These are phyloP conservation scores for Paratilapia polleni DNA, from an alignment of 2,113 vertebrate species.

Conservation along the genomic window DNA sequence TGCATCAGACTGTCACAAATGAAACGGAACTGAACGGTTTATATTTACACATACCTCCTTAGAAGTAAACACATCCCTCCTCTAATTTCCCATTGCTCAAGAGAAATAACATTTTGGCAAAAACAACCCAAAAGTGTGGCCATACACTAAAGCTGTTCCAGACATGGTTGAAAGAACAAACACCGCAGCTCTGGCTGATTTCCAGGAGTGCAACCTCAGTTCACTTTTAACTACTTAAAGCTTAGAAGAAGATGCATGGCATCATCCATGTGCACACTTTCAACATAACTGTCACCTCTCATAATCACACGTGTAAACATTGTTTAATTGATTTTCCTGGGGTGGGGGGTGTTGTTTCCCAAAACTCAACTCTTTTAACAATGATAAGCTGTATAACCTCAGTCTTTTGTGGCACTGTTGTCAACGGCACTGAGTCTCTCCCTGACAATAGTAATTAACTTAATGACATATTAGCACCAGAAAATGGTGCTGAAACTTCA, in stretches of 20 bases:
- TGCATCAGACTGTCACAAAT: background rate
- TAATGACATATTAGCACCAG: constrained; percentile 8
- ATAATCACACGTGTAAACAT: background rate
- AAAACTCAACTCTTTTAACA: background rate
- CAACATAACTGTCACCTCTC: background rate
- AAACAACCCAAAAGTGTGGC: background rate
- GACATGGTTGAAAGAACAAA: background rate
- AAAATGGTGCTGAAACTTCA: background rate
- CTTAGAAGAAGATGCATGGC: background rate
- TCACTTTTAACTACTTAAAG: background rate
- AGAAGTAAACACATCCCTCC: background rate
- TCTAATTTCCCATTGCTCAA: background rate
- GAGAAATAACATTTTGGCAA: background rate
- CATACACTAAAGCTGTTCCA: background rate
- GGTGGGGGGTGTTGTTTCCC: background rate
- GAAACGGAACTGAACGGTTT: background rate
- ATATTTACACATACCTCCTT: background rate
- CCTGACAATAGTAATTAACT: constrained; percentile 36
- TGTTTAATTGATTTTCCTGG: background rate
- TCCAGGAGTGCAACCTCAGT: background rate
- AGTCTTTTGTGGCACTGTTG: background rate
- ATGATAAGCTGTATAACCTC: background rate
- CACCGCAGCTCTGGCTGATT: background rate
- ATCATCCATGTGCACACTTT: background rate
- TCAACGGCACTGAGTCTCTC: background rate